A percentile compares a stretch with the other conserved stretches of the same genome.
phyloP scores from a whole-genome alignment of 2,888 invertebrate genomes.

The Drosophila nr. perissopoda region DNA sequence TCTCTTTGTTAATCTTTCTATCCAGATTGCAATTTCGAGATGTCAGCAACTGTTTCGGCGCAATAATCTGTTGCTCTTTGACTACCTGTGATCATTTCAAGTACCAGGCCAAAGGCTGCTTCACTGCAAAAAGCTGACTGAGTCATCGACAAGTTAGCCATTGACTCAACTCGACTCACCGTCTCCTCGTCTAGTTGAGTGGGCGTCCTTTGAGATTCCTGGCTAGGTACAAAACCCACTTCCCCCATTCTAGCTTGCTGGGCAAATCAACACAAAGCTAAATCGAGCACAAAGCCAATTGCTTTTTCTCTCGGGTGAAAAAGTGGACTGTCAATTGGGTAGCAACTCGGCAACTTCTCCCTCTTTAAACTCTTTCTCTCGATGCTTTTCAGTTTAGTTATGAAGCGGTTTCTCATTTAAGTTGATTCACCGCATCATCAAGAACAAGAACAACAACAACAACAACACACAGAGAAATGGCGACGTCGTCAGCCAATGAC shows the following conservation, averaged over 20 bases:
- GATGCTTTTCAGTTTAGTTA: conserved; percentile 52
- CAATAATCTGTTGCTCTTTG: conserved; percentile 23
- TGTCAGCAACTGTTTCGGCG: neutral
- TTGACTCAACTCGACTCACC: conserved; percentile 2
- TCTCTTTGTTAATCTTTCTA: neutral
- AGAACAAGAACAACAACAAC: conserved; percentile 41
- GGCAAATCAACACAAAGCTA: conserved; percentile 57
- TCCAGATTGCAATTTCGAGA: neutral
- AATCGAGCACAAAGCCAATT: conserved; percentile 73
- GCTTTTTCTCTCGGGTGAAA: conserved; percentile 46
- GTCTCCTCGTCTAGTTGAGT: conserved; percentile 6
- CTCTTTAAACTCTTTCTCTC: conserved; percentile 1
- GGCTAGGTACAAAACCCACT: neutral
- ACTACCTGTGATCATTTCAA: conserved; percentile 6
- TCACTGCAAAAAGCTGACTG: conserved; percentile 23
- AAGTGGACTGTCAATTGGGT: conserved; percentile 13
- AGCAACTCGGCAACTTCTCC: neutral
- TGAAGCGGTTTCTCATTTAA: conserved; percentile 80
- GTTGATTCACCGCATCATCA: conserved; percentile 79
- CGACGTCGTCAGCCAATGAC: conserved; percentile 76
- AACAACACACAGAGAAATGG: conserved; percentile 7
- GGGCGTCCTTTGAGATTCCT: conserved; percentile 13
- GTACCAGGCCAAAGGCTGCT: conserved; percentile 8
- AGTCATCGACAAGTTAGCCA: conserved; percentile 28
- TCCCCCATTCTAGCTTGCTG: conserved; percentile 1